Evolutionary conservation across 2,113 vertebrate species (phyloP), one percentile per base, ranked within the genome.

Genomic region (Hippopotamus amphibius): DNA sequence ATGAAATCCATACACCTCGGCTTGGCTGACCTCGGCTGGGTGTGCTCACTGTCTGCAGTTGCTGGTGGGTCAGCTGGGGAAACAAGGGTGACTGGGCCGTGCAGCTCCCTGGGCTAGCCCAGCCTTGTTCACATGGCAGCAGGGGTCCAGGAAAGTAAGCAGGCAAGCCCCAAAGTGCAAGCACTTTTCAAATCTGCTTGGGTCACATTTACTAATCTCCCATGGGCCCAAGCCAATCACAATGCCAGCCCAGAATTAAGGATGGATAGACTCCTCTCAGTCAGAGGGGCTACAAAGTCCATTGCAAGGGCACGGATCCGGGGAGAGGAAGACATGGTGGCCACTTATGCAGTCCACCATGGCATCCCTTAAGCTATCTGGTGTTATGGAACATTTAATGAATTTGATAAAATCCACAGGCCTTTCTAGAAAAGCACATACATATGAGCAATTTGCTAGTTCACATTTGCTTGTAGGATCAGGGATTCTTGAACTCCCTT

Each of bases 281-380:
- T 16, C 13, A 22, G 37, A 82, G n/a, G 30, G 79, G 16, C 41
- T 71, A 28, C 9, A 4, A 5, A 55, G 43, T 17, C 28, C 16
- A 7, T 9, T 6, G 24, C 43, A 14, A 17, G 46, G 15, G 3
- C n/a, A 6, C 21, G 11, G 57, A 1, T 26, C 5, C 1, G 3
- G 6, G 26, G 9, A 55, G 21, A 9, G 13, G 10, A 69, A 68
- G 66, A 80, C 16, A 63, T 0, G n/a, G 66, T 50, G 46, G 21
- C 41, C 46, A 12, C 71, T 24, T 2, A 4, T 66, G 50, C 16
- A 37, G 26, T 48, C n/a, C 14, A 50, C 53, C 50, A 3, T 5
- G 37, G 46, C 7, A 46, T 8, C 33, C 28, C 43, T n/a, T 22
- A 30, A 21, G 28, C 37, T 55, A 12, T 80, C 30, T 7, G n/a